Evolutionary conservation across 2,888 invertebrate species (phyloP).

Genomic region (Desoria tigrina): DNA sequence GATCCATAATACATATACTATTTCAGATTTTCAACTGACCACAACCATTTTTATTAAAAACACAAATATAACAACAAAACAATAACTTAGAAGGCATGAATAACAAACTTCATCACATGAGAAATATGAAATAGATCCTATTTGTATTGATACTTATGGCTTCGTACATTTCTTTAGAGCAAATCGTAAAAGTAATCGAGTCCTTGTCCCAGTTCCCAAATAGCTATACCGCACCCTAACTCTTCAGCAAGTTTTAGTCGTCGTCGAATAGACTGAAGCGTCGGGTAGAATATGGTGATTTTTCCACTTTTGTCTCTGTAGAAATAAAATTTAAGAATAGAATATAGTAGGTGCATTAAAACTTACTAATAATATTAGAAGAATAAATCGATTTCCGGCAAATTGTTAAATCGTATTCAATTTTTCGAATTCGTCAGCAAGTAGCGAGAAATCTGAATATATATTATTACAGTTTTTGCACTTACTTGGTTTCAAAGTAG

Average conservation of each 20-base stretch:
- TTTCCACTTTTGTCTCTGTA: constrained; percentile 67
- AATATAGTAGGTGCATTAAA: constrained; percentile 9
- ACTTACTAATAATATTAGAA: too few relatives aligned
- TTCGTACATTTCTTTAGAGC: constrained; percentile 1
- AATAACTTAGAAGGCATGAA: neutral
- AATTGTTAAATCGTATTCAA: too few relatives aligned
- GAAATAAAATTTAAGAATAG: too few relatives aligned
- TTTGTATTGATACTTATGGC: neutral
- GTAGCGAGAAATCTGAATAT: too few relatives aligned
- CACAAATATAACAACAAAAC: neutral
- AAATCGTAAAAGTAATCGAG: constrained; percentile 92
- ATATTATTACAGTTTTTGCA: too few relatives aligned
- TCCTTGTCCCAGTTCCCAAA: constrained; percentile 97
- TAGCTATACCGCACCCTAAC: constrained; percentile 69
- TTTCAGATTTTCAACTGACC: neutral
- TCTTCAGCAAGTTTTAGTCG: constrained; percentile 77
- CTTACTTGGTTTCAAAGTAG: constrained; percentile 81
- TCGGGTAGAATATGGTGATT: constrained; percentile 84
- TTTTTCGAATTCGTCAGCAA: too few relatives aligned
- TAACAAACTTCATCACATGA: neutral
- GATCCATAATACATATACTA: neutral
- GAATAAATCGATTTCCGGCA: too few relatives aligned
- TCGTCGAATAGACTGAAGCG: constrained; percentile 78
- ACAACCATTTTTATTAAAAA: constrained; percentile 1
- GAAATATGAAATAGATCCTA: neutral